Conservation (phyloP, 1,140 invertebrate species). For the Diprion similis region DNA sequence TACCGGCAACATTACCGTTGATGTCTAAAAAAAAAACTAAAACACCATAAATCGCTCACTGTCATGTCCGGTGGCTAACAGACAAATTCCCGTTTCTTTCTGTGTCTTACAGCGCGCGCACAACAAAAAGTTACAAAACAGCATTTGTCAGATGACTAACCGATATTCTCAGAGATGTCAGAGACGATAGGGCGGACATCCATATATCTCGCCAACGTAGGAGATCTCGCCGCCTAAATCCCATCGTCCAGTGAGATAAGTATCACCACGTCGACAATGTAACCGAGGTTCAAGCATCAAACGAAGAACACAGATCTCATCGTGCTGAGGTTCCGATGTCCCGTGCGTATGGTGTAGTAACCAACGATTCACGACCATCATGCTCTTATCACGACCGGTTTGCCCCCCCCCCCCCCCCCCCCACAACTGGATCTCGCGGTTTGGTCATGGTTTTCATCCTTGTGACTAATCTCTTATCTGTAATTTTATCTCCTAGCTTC, state of each 20-base stretch:
- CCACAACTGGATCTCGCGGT: background rate
- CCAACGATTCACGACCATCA: too few species aligned
- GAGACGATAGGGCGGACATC: slow-evolving; percentile 49
- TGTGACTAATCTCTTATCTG: background rate
- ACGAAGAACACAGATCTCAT: background rate
- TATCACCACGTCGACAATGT: slow-evolving; percentile 15
- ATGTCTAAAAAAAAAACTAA: too few species aligned
- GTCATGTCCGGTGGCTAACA: slow-evolving; percentile 43
- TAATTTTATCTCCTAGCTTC: background rate
- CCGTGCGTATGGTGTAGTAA: too few species aligned
- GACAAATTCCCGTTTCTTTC: slow-evolving; percentile 46
- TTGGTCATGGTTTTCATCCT: background rate
- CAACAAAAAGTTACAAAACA: slow-evolving; percentile 62
- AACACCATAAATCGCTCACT: background rate
- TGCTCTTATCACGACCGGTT: too few species aligned
- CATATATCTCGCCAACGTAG: slow-evolving; percentile 53
- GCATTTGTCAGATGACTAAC: slow-evolving; percentile 65
- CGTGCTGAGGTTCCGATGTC: background rate
- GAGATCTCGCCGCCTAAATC: slow-evolving; percentile 57
- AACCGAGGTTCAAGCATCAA: background rate
- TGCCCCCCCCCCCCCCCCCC: too few species aligned
- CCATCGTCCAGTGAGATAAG: slow-evolving; percentile 52
- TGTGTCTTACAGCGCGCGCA: slow-evolving; percentile 61
- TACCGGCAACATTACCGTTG: too few species aligned
- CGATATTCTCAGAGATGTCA: slow-evolving; percentile 62